Conservation (phyloP, 2,888 invertebrate species). For the Drosophila eohydei region DNA sequence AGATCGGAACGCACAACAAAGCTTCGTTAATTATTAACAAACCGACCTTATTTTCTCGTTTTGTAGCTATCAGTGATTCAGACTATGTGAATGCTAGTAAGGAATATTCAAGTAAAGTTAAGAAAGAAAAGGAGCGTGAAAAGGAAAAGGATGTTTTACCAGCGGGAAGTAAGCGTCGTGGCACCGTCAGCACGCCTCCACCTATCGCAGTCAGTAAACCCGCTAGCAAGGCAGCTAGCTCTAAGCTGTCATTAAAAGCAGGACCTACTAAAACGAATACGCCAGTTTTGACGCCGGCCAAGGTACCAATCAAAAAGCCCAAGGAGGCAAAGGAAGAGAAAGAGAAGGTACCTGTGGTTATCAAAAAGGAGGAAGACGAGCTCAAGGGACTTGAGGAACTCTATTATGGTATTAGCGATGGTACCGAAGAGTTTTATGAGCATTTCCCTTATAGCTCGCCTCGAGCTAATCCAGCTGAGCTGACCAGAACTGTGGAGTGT, state of each 20-base stretch:
- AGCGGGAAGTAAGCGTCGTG: slow-evolving; percentile 59
- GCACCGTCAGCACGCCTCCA: slow-evolving; percentile 48
- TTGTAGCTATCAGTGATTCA: slow-evolving; percentile 83
- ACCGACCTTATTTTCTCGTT: slow-evolving; percentile 4
- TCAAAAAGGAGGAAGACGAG: slow-evolving; percentile 79
- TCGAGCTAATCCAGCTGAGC: slow-evolving; percentile 41
- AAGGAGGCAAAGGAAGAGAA: slow-evolving; percentile 68
- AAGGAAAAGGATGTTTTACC: slow-evolving; percentile 58
- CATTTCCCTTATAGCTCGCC: slow-evolving; percentile 74
- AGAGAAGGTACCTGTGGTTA: slow-evolving; percentile 56
- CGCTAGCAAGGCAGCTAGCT: slow-evolving; percentile 17
- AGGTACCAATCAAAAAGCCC: slow-evolving; percentile 46
- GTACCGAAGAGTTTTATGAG: slow-evolving; percentile 76
- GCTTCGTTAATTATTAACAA: neutral
- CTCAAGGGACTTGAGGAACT: slow-evolving; percentile 83
- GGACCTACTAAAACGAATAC: slow-evolving; percentile 24
- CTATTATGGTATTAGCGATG: slow-evolving; percentile 83
- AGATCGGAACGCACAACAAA: neutral
- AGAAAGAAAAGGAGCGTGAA: slow-evolving; percentile 77
- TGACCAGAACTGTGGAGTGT: slow-evolving; percentile 85
- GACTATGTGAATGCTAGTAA: slow-evolving; percentile 71
- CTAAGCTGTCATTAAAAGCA: slow-evolving; percentile 34
- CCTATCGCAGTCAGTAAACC: slow-evolving; percentile 32
- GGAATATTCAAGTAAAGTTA: slow-evolving; percentile 68
- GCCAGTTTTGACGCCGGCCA: slow-evolving; percentile 29